These are phyloP conservation scores for Nesogale talazaci DNA, from an alignment of 2,113 vertebrate genomes.

Conservation along the genomic window DNA sequence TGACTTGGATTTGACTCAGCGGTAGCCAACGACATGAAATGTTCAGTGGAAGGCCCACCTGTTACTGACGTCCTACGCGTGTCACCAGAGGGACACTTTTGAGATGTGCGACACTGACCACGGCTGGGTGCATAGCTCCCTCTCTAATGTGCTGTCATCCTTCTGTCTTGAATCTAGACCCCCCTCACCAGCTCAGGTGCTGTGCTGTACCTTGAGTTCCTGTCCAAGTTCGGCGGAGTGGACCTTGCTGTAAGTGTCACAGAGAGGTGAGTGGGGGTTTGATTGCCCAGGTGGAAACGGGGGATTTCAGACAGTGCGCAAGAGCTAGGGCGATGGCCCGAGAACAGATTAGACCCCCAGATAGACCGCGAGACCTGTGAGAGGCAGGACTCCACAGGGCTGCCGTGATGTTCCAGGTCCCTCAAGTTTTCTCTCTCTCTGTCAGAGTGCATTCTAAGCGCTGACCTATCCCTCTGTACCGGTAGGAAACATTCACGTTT, in stretches of 20 bases:
- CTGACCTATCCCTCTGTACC: too few relatives aligned
- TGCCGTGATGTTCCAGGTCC: background rate
- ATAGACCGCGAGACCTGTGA: background rate
- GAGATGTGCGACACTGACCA: background rate
- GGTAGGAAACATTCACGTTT: too few relatives aligned
- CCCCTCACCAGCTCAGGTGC: conserved; percentile 61
- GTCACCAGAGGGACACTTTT: too few relatives aligned
- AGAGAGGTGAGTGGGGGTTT: conserved; percentile 67
- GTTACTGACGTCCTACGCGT: background rate
- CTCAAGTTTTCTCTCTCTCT: background rate
- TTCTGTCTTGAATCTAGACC: conserved; percentile 49
- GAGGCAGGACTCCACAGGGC: background rate
- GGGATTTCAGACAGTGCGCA: background rate
- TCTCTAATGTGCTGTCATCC: background rate
- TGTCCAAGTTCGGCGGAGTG: conserved; percentile 64
- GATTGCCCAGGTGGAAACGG: background rate
- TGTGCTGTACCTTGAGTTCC: conserved; percentile 60
- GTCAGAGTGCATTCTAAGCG: background rate
- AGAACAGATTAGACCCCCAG: too few relatives aligned
- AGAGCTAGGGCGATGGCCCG: background rate
- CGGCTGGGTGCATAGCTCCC: background rate
- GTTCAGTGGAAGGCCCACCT: too few relatives aligned
- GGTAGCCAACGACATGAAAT: background rate
- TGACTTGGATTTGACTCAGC: background rate
- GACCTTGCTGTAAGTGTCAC: background rate